Base-by-base conservation (phyloP, 2,888 invertebrate genomes). In the Drosophila subsilvestris region DNA sequence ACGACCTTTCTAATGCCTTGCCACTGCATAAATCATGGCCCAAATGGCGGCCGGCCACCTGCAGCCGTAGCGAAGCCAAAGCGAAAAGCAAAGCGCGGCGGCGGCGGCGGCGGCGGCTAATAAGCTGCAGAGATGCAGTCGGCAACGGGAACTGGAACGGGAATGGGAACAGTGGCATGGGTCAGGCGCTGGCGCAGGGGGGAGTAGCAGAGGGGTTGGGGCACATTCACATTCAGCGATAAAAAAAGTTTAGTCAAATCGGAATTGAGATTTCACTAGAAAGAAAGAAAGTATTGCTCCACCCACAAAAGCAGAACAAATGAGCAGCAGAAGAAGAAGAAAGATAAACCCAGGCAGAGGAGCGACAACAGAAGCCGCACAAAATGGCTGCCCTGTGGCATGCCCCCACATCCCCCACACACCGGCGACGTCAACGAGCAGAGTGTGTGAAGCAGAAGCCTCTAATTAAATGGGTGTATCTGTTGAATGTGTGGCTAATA, bases 391-490 rank as follows among this genome's bases (percentile, higher is more conserved):
- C 63, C 44, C 63, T 4, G 32, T 45, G 63, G 63, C 50, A 32
- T 18, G 63, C 25, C 25, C 20, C 20, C 20, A 20, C 63, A 12
- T 1, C 32, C 32, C 27, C 8, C 27, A n/a, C n/a, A n/a, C 27
- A 1, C 1, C 27, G 20, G 49, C 59, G 18, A 37, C 12, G 9
- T 58, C 22, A 49, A 27, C 27, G 9, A 25, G 10, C 17, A 48
- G 73, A 66, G 65, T 61, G 68, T 57, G 72, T 49, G 66, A 75
- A 77, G 57, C 37, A 61, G 66, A 69, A 69, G 63, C 68, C 73
- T 80, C 81, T 86, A 83, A 83, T 83, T 83, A 83, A 83, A 83
- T 78, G 82, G 82, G 82, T 76, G 82, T 84, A 74, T 61, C 87
- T 75, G 80, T 63, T 86, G 82, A 80, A 84, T 80, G 76, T 65